Base-by-base conservation (phyloP, 2,797 vertebrate genomes). In the Betta splendens region DNA sequence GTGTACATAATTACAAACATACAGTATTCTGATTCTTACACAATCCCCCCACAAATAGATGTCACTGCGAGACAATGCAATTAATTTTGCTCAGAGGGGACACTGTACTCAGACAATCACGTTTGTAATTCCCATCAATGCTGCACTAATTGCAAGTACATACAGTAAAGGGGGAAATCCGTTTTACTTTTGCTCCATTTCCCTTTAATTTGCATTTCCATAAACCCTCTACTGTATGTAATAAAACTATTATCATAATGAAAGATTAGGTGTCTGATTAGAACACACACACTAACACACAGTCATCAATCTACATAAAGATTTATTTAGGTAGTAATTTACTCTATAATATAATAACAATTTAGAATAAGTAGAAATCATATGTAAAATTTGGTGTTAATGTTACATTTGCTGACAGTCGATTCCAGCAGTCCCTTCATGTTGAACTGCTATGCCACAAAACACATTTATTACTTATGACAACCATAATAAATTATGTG, bases 171-270 rank as follows among this genome's bases (percentile, higher is more conserved):
- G 54, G 42, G 40, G 75, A 81, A 91, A 88, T 87, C 87, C 84
- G 45, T 84, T 73, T 88, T 80, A 81, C 55, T 48, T 87, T 81
- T 73, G 84, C 87, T 89, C 83, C 69, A 87, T 86, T 91, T 91
- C 82, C 79, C 85, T 80, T 85, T 82, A 79, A 90, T 89, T 85
- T 79, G 72, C 75, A 86, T 85, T 88, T 87, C 35, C 69, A 57
- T 64, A 85, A 91, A 87, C 57, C 83, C 37, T 58, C 67, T 48
- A 4, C 33, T 35, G n/a, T 35, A 66, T 64, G 73, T 60, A 72
- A 65, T 54, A 85, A 8, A 80, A 80, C 74, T 71, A 66, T 85
- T 80, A 82, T 77, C 57, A 72, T 86, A 79, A 89, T 84, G 82
- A 86, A 69, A 71, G 80, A 82, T 88, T 84, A 84, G 78, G 70